Evolutionary conservation across 2,113 vertebrate genomes (phyloP).

Genomic region (Bubo bubo): DNA sequence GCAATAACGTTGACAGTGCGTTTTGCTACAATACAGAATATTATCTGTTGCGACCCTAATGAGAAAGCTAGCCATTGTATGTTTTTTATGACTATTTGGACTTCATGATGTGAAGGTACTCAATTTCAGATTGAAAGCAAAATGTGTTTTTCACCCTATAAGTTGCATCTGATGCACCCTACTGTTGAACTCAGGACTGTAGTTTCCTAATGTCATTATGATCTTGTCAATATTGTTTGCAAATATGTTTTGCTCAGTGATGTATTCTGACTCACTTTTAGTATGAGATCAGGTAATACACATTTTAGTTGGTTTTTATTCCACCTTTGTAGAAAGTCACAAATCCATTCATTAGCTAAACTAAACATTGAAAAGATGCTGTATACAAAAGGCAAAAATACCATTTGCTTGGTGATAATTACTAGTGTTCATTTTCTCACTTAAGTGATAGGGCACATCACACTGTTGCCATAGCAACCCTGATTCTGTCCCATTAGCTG

Average conservation of each 20-base stretch:
- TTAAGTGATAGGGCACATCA: conserved; percentile 64
- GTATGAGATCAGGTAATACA: neutral
- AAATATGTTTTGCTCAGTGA: neutral
- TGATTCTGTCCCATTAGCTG: conserved; percentile 72
- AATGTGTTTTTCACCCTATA: neutral
- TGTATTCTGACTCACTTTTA: neutral
- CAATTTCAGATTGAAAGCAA: neutral
- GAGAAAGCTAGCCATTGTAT: neutral
- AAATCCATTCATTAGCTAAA: conserved; percentile 40
- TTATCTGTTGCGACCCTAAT: neutral
- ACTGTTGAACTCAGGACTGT: neutral
- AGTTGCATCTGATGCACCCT: neutral
- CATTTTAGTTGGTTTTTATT: neutral
- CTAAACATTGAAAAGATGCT: conserved; percentile 36
- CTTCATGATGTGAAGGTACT: neutral
- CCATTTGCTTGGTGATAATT: conserved; percentile 75
- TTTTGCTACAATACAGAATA: neutral
- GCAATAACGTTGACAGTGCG: neutral
- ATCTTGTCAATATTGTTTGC: neutral
- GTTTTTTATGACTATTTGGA: neutral
- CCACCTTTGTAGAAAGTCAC: neutral
- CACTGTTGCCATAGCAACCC: conserved; percentile 80
- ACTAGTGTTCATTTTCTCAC: conserved; percentile 68
- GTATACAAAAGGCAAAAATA: conserved; percentile 43
- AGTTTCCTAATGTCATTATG: neutral